These are phyloP conservation scores for Siphamia tubifer DNA, from an alignment of 2,113 vertebrate species.

Conservation along the genomic window DNA sequence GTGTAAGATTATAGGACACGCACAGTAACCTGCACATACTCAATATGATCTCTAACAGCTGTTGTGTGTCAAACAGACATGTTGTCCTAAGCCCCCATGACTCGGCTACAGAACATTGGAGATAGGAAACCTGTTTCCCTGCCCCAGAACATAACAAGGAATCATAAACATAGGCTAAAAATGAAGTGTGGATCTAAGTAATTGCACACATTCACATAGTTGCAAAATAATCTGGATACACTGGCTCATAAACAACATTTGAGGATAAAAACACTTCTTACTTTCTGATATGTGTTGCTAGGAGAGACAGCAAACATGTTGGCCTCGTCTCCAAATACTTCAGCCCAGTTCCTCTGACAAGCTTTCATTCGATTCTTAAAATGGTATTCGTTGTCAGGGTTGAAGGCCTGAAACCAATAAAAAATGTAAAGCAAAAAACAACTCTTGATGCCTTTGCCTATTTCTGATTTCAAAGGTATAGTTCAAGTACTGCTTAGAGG, in stretches of 20 bases:
- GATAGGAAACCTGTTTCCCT: background rate
- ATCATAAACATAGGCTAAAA: constrained; percentile 26
- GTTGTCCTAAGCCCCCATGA: background rate
- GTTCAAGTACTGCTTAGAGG: background rate
- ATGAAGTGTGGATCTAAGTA: background rate
- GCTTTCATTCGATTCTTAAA: constrained; percentile 99
- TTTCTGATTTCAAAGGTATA: background rate
- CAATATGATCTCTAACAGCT: constrained; percentile 43
- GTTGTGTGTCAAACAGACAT: constrained; percentile 51
- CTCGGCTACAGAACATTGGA: constrained; percentile 26
- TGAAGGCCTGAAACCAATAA: constrained; percentile 87
- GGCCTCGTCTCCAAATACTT: constrained; percentile 93
- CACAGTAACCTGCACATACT: background rate
- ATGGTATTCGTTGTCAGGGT: constrained; percentile 98
- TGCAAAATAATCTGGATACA: background rate
- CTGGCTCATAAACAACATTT: background rate
- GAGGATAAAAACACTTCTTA: constrained; percentile 32
- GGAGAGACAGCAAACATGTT: constrained; percentile 94
- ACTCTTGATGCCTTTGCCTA: background rate
- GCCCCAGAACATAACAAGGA: background rate
- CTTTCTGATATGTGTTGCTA: constrained; percentile 91
- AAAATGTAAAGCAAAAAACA: background rate
- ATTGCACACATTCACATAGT: background rate
- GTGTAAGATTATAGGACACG: background rate
- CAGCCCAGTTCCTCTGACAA: constrained; percentile 96